Evolutionary conservation across 2,113 vertebrate species (phyloP).

Genomic region (Quiscalus mexicanus): DNA sequence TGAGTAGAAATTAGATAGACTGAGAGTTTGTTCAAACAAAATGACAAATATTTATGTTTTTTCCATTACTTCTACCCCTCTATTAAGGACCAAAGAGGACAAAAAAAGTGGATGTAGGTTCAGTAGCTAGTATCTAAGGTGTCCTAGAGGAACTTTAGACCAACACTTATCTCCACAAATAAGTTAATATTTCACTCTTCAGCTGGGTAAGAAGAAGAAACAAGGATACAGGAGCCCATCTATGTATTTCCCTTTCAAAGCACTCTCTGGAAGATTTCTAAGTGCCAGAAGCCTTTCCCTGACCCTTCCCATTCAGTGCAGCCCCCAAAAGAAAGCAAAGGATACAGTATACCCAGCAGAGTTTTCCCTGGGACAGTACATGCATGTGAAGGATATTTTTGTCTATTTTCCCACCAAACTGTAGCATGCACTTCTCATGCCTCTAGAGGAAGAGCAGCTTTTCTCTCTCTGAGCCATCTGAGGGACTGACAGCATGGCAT

Average conservation of each 20-base stretch:
- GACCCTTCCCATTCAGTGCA: background rate
- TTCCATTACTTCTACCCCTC: background rate
- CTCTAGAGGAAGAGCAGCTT: background rate
- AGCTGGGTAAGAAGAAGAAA: background rate
- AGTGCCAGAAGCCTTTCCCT: background rate
- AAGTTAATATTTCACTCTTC: background rate
- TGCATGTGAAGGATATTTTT: accelerated
- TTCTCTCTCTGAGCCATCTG: background rate
- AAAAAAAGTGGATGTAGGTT: background rate
- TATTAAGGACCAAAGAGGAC: background rate
- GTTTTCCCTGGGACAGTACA: background rate
- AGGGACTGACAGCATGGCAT: background rate
- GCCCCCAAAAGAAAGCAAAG: background rate
- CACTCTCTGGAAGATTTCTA: background rate
- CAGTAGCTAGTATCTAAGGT: background rate
- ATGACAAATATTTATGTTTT: background rate
- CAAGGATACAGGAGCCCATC: background rate
- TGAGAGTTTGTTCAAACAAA: background rate
- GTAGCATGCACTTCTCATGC: background rate
- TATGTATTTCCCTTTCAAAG: background rate
- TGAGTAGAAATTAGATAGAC: background rate
- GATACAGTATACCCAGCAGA: accelerated
- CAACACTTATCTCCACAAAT: background rate
- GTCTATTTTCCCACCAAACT: background rate
- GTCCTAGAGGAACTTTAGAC: background rate